phyloP scores from a whole-genome alignment of 2,113 vertebrate genomes.

The Haemorhous mexicanus region DNA sequence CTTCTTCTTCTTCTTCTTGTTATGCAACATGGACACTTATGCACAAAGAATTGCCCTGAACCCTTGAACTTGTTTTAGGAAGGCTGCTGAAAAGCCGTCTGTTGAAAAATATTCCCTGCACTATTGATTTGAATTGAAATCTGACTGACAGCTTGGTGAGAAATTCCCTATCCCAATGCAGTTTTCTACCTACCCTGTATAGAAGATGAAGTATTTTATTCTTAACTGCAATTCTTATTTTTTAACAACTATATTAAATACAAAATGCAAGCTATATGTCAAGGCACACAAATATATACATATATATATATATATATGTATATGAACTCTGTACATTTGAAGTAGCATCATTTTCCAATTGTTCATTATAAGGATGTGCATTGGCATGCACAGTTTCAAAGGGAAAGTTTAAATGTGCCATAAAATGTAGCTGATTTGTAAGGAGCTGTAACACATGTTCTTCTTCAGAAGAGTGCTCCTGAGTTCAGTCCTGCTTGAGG shows the following conservation, averaged over 20 bases:
- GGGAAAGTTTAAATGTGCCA: not conserved
- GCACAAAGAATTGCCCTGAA: not conserved
- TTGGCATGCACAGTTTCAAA: not conserved
- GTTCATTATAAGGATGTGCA: not conserved
- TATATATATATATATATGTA: not conserved
- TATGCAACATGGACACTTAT: not conserved
- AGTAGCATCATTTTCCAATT: not conserved
- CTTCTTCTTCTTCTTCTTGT: not conserved
- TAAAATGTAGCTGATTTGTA: not conserved
- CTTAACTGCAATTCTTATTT: not conserved
- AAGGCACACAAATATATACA: not conserved
- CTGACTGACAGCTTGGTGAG: not conserved
- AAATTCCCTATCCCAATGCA: not conserved
- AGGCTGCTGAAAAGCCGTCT: not conserved
- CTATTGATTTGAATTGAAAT: not conserved
- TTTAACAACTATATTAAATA: not conserved
- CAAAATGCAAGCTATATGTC: not conserved
- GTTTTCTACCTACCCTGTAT: not conserved
- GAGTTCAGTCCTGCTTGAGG: not conserved
- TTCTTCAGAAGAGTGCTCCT: not conserved
- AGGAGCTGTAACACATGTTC: not conserved
- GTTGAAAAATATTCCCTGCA: not conserved
- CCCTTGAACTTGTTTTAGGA: not conserved
- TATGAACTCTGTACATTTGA: not conserved
- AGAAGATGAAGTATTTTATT: not conserved